Conservation (phyloP, 2,113 vertebrate species). For the Tichodroma muraria region DNA sequence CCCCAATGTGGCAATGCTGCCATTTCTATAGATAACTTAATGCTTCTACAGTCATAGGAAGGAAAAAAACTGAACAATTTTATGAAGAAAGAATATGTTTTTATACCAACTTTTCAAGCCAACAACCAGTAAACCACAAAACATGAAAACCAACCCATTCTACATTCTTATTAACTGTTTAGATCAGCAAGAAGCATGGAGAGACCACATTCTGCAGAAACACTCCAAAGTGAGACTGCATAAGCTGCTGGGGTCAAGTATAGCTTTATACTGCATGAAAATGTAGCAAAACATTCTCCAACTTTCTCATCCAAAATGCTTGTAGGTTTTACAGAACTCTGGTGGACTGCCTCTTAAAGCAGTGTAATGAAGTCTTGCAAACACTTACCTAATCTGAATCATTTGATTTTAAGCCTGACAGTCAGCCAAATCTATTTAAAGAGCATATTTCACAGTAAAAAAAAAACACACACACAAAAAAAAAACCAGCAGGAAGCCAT, state of each 20-base stretch:
- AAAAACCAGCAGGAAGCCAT: background rate
- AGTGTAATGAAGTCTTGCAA: background rate
- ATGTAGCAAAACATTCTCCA: background rate
- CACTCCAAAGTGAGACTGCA: background rate
- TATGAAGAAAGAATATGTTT: background rate
- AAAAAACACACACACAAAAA: background rate
- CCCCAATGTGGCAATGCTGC: rapidly evolving
- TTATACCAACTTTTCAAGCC: background rate
- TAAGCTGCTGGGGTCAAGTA: background rate
- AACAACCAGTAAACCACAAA: background rate
- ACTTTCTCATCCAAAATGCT: background rate
- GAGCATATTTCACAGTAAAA: background rate
- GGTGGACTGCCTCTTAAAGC: background rate
- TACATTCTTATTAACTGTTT: background rate
- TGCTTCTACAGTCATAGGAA: background rate
- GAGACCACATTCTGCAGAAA: background rate
- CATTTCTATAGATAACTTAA: background rate
- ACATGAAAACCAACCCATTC: background rate
- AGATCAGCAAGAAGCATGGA: background rate
- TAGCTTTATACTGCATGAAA: background rate
- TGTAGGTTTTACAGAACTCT: background rate
- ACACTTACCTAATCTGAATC: constrained; percentile 48
- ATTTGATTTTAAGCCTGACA: constrained; percentile 55
- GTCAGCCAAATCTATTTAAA: constrained; percentile 52
- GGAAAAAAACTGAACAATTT: background rate